phyloP scores from a whole-genome alignment of 2,113 vertebrate genomes.

The Hemiscyllium ocellatum region DNA sequence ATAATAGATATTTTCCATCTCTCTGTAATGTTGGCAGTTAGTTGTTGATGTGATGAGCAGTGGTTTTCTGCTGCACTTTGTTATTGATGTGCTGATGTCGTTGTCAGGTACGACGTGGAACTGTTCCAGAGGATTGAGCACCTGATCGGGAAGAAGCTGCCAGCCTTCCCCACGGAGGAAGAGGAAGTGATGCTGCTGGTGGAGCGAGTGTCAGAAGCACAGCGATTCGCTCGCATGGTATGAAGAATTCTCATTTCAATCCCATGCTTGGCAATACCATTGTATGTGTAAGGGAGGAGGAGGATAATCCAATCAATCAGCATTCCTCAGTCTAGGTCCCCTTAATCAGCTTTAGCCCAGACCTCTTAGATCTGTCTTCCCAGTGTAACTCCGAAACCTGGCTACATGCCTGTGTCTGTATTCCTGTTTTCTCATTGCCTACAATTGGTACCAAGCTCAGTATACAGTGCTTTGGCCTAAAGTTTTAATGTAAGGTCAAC shows the following conservation, averaged over 20 bases:
- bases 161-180: constrained; percentile 86
- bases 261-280: neutral
- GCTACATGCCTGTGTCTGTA: neutral
- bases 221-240: constrained; percentile 85
- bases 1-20: too few species aligned
- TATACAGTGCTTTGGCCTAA: neutral
- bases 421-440: neutral
- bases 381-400: neutral
- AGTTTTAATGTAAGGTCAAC: neutral
- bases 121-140: constrained; percentile 94
- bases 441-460: neutral
- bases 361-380: neutral
- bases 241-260: constrained; percentile 39
- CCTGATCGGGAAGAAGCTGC: constrained; percentile 91
- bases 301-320: neutral
- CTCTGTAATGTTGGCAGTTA: neutral
- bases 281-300: neutral
- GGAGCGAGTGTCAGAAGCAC: constrained; percentile 88
- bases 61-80: neutral
- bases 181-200: constrained; percentile 97
- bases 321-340: neutral
- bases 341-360: neutral
- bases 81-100: neutral
- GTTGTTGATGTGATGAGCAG: neutral
- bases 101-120: constrained; percentile 84